These are phyloP conservation scores for Yponomeuta sedellus DNA, from an alignment of 2,888 invertebrate genomes.

Conservation along the genomic window DNA sequence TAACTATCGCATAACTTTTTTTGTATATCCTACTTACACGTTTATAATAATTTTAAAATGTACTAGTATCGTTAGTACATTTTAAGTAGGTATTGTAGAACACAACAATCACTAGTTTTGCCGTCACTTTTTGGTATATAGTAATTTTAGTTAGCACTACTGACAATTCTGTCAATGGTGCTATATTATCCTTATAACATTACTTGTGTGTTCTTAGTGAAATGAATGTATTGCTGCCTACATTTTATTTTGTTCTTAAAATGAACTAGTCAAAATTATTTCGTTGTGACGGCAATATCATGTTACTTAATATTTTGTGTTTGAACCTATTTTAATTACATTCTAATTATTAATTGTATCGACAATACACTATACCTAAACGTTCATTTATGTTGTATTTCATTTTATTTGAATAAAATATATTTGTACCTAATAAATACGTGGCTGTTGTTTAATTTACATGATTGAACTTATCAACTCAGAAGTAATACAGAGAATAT, in stretches of 20 bases:
- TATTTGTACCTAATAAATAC: constrained; percentile 64
- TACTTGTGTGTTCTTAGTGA: background rate
- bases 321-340: constrained; percentile 1
- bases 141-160: no score
- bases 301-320: background rate
- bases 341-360: background rate
- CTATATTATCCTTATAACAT: background rate
- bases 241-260: constrained; percentile 34
- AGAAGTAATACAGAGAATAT: no score
- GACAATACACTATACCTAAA: background rate
- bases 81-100: background rate
- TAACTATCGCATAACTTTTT: constrained; percentile 51
- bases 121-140: constrained; percentile 33
- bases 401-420: constrained; percentile 66
- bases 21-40: constrained; percentile 40
- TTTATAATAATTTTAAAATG: constrained; percentile 8
- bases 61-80: background rate
- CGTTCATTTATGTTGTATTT: constrained; percentile 28
- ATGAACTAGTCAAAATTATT: constrained; percentile 70
- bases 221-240: background rate
- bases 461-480: no score
- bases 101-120: constrained; percentile 21
- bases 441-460: background rate
- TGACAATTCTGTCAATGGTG: background rate
- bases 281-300: constrained; percentile 43